Conservation (phyloP, 1,140 invertebrate genomes). For the Nautilus pompilius region DNA sequence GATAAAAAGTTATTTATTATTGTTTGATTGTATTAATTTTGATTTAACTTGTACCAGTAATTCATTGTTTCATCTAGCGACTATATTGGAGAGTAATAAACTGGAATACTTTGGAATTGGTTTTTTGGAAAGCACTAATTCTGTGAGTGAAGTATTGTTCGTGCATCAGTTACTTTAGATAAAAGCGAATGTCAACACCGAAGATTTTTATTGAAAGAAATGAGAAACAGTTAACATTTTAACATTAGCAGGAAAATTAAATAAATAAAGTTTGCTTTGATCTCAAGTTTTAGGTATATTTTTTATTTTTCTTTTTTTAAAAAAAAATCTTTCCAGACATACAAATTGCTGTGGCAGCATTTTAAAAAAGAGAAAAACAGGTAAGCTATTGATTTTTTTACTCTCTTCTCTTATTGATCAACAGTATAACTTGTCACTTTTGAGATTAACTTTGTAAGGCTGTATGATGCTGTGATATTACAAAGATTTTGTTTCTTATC, state of each 20-base stretch:
- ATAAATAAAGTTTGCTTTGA: no score
- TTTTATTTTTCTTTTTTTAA: background rate
- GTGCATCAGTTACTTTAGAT: background rate
- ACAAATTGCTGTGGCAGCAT: constrained; percentile 35
- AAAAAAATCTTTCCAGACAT: constrained; percentile 29
- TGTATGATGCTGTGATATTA: background rate
- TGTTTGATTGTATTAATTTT: no score
- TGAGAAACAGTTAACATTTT: background rate
- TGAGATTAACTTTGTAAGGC: background rate
- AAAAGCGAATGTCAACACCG: background rate
- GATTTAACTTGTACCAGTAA: no score
- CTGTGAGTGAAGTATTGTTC: background rate
- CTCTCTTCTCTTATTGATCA: background rate
- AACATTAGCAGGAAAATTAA: no score
- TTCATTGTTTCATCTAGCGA: no score
- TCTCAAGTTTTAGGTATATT: background rate
- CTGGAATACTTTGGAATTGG: background rate
- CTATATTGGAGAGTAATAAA: no score
- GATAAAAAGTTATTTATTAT: no score
- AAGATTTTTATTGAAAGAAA: background rate
- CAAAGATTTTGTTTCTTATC: background rate
- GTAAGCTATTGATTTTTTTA: constrained; percentile 17
- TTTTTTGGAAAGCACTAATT: background rate
- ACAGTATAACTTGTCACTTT: background rate
- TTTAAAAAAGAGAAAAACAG: constrained; percentile 40